phyloP scores from a whole-genome alignment of 2,113 vertebrate species.

The Anarrhichthys ocellatus region DNA sequence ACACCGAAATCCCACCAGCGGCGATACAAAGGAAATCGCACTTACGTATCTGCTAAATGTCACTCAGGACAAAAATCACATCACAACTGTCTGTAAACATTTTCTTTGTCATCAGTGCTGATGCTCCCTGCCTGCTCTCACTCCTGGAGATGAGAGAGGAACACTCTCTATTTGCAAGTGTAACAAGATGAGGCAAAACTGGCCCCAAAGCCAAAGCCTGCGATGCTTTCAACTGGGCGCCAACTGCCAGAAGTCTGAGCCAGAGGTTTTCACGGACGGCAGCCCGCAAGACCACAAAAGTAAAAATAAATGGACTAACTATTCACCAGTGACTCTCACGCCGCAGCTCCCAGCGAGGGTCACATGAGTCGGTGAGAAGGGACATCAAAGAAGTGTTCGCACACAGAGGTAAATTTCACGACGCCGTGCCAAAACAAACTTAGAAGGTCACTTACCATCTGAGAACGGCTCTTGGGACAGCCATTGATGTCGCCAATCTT shows the following conservation, averaged over 20 bases:
- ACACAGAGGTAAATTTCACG: constrained; percentile 46
- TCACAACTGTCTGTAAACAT: constrained; percentile 7
- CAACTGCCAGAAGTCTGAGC: constrained; percentile 64
- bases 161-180: constrained; percentile 42
- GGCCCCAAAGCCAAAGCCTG: constrained; percentile 61
- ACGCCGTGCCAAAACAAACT: constrained; percentile 46
- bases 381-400: constrained; percentile 36
- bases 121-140: constrained; percentile 8
- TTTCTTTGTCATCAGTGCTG: constrained; percentile 7
- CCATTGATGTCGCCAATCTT: constrained; percentile 99
- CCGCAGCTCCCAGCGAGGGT: constrained; percentile 9
- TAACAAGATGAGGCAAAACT: constrained; percentile 58
- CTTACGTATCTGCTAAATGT: constrained; percentile 17
- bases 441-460: constrained; percentile 92
- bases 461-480: constrained; percentile 95
- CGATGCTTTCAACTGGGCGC: constrained; percentile 64
- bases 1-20: constrained; percentile 35
- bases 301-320: constrained; percentile 74
- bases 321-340: constrained; percentile 40
- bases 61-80: constrained; percentile 4
- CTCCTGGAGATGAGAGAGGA: constrained; percentile 49
- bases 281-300: constrained; percentile 59
- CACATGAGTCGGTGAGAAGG: constrained; percentile 15
- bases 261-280: constrained; percentile 65
- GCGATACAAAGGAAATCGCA: constrained; percentile 7